Percentiles rank a stretch among this genome's conserved stretches.
Conservation (phyloP, 2,113 vertebrate species). For the Paramormyrops kingsleyae region DNA sequence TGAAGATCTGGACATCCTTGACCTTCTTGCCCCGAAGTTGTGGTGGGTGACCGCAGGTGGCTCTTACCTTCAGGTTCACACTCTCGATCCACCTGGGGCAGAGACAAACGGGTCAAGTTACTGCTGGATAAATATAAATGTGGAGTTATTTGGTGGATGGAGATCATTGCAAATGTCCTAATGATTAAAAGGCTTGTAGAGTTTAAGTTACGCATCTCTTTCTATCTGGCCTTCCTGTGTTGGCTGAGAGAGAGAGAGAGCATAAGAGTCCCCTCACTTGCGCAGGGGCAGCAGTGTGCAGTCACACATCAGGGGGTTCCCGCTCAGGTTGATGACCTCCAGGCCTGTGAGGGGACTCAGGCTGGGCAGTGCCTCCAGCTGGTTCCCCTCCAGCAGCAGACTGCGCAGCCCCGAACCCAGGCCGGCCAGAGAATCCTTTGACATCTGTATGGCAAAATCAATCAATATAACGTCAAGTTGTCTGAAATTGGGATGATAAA, state of each 20-base stretch:
- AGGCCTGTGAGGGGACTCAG: slow-evolving; percentile 63
- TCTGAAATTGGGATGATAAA: background rate
- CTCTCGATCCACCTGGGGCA: slow-evolving; percentile 76
- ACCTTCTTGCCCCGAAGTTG: slow-evolving; percentile 66
- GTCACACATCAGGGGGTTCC: slow-evolving; percentile 80
- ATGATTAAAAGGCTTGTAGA: background rate
- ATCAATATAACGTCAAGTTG: background rate
- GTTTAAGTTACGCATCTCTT: background rate
- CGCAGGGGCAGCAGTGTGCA: slow-evolving; percentile 76
- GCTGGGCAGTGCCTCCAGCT: slow-evolving; percentile 65
- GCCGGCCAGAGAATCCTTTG: slow-evolving; percentile 66
- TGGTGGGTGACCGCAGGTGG: slow-evolving; percentile 71
- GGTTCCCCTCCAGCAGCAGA: slow-evolving; percentile 80
- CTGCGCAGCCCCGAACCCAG: slow-evolving; percentile 68
- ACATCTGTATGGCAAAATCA: slow-evolving; percentile 50
- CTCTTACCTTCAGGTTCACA: slow-evolving; percentile 75
- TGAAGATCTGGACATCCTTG: slow-evolving; percentile 71
- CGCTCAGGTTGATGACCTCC: slow-evolving; percentile 80
- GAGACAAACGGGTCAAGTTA: background rate
- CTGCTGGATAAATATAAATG: background rate
- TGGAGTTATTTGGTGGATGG: background rate
- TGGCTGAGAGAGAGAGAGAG: background rate
- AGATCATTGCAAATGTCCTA: background rate
- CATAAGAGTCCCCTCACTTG: slow-evolving; percentile 58
- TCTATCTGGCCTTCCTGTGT: background rate